These are phyloP conservation scores for Liparis tanakae DNA, from an alignment of 2,797 vertebrate genomes.

Conservation along the genomic window DNA sequence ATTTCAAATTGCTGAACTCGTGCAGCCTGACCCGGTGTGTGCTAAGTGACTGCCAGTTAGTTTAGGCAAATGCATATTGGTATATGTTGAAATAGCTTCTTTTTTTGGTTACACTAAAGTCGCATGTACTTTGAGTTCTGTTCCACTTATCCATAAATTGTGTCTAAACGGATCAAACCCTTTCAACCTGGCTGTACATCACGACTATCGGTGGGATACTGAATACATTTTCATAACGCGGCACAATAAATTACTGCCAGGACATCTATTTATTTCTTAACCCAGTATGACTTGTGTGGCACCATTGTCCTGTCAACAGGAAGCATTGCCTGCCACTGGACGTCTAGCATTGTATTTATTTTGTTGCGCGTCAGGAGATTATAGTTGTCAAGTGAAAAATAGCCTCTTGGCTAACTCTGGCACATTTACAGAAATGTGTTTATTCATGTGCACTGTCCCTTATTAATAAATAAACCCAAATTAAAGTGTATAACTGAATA, in stretches of 20 bases:
- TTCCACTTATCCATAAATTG: neutral
- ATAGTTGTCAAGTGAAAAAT: neutral
- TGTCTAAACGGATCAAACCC: slow-evolving; percentile 7
- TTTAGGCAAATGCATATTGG: slow-evolving; percentile 3
- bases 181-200: slow-evolving; percentile 4
- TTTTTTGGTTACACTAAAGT: neutral
- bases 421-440: too few species aligned
- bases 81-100: neutral
- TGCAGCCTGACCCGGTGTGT: slow-evolving; percentile 19
- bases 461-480: too few species aligned
- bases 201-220: slow-evolving; percentile 4
- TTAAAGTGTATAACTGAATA: neutral
- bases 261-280: slow-evolving; percentile 9
- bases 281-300: neutral
- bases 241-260: neutral
- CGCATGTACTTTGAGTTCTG: neutral
- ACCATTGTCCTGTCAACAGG: neutral
- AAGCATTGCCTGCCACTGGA: neutral
- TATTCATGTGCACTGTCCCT: too few species aligned
- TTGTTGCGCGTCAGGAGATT: neutral
- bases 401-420: too few species aligned
- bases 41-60: slow-evolving; percentile 21
- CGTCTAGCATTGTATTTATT: neutral
- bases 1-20: slow-evolving; percentile 37
- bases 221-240: slow-evolving; percentile 8